A percentile compares a stretch with the other conserved stretches of the same genome.
Conservation (phyloP, 1,140 invertebrate species). For the Watersipora subatra region DNA sequence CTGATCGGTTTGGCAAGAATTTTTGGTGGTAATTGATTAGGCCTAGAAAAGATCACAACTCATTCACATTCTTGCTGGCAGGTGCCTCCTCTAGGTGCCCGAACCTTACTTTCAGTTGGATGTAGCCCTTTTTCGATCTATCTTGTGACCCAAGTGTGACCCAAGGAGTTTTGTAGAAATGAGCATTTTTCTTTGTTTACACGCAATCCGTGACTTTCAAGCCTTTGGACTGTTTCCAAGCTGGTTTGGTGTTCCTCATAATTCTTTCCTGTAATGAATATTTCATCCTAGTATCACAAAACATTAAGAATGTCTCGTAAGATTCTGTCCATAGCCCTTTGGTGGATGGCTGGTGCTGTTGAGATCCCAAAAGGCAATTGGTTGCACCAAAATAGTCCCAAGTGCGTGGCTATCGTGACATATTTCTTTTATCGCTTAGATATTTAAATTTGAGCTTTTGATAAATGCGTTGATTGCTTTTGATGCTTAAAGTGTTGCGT, state of each 20-base stretch:
- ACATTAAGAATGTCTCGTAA: conserved; percentile 16
- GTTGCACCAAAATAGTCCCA: conserved; percentile 19
- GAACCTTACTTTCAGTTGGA: conserved; percentile 1
- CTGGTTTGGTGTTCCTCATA: conserved; percentile 10
- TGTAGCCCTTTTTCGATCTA: conserved; percentile 4
- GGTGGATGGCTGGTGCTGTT: conserved; percentile 42
- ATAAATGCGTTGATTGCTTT: no score
- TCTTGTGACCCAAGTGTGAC: not conserved
- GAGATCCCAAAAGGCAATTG: conserved; percentile 36
- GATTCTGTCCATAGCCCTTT: conserved; percentile 38
- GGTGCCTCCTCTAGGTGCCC: not conserved
- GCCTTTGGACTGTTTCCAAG: not conserved
- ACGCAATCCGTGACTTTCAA: not conserved
- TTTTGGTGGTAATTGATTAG: not conserved
- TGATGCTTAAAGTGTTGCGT: no score
- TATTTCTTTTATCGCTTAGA: no score
- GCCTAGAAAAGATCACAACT: not conserved
- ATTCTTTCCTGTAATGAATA: conserved; percentile 21
- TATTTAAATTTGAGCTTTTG: no score
- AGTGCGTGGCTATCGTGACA: conserved; percentile 20
- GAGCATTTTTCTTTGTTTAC: not conserved
- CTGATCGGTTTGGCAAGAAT: not conserved
- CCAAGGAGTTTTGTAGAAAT: not conserved
- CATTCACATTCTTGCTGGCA: conserved; percentile 1
- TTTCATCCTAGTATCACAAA: conserved; percentile 8